phyloP scores from a whole-genome alignment of 23 tunicate genomes.

The Ascidia mentula region DNA sequence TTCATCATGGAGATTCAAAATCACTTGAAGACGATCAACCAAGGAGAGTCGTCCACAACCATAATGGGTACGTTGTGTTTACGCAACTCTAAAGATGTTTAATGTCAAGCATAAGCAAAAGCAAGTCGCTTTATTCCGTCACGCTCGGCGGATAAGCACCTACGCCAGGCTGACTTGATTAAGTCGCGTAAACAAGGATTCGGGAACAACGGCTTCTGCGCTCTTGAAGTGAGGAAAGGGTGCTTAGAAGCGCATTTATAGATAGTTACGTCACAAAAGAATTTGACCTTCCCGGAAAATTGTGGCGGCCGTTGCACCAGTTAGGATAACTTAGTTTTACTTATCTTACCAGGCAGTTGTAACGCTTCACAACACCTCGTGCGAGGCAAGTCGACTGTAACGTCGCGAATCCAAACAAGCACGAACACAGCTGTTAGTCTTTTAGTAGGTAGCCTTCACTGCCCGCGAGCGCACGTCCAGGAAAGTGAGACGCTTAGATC shows the following conservation, averaged over 20 bases:
- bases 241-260: not conserved
- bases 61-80: not conserved
- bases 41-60: not conserved
- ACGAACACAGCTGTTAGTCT: not conserved
- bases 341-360: not conserved
- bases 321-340: not conserved
- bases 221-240: not conserved
- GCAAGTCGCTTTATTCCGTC: not conserved
- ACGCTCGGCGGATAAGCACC: not conserved
- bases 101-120: not conserved
- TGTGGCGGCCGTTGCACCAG: too few species aligned
- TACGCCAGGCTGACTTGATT: not conserved
- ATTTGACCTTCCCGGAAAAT: not conserved
- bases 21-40: too few species aligned
- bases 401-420: slow-evolving; percentile 6
- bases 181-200: not conserved
- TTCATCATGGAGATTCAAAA: slow-evolving; percentile 12
- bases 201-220: not conserved
- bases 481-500: not conserved
- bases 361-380: not conserved
- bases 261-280: slow-evolving; percentile 3
- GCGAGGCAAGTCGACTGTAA: not conserved
- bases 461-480: not conserved
- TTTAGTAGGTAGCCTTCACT: not conserved
- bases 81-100: not conserved